Percentiles rank a stretch among this genome's conserved stretches.
Evolutionary conservation across 2,797 vertebrate species (phyloP).

Genomic region (Pseudotriccus pelzelni): DNA sequence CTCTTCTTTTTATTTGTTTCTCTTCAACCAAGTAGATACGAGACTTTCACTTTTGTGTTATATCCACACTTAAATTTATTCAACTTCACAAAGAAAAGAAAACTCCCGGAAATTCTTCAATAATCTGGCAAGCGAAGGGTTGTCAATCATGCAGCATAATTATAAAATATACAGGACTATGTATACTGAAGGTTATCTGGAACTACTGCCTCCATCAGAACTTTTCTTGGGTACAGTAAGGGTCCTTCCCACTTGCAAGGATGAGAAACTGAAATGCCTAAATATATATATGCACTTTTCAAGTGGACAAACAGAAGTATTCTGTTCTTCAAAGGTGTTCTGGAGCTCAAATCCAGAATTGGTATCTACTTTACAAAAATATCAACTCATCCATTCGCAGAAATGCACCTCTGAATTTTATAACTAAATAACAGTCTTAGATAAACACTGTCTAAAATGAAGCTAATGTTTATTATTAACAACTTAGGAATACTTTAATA

Average conservation of each 20-base stretch:
- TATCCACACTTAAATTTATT: background rate
- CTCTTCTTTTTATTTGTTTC: background rate
- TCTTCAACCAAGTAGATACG: background rate
- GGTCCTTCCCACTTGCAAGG: background rate
- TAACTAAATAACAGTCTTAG: background rate
- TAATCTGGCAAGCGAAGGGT: background rate
- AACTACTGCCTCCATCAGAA: background rate
- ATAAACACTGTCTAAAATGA: background rate
- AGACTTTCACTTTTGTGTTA: background rate
- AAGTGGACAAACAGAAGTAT: background rate
- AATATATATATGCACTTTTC: background rate
- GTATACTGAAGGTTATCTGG: background rate
- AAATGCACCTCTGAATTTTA: background rate
- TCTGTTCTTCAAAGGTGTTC: background rate
- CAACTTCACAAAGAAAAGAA: background rate
- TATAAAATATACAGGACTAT: background rate
- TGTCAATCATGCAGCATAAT: background rate
- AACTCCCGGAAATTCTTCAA: background rate
- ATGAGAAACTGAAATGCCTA: background rate
- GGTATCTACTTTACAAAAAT: background rate
- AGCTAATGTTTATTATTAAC: background rate
- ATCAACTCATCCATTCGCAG: background rate
- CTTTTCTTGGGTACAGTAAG: background rate
- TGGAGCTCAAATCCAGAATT: background rate
- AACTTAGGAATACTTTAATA: background rate